A percentile compares a stretch with the other conserved stretches of the same genome.
Conservation (phyloP, 2,888 invertebrate genomes). For the Rhodophaea formosa region DNA sequence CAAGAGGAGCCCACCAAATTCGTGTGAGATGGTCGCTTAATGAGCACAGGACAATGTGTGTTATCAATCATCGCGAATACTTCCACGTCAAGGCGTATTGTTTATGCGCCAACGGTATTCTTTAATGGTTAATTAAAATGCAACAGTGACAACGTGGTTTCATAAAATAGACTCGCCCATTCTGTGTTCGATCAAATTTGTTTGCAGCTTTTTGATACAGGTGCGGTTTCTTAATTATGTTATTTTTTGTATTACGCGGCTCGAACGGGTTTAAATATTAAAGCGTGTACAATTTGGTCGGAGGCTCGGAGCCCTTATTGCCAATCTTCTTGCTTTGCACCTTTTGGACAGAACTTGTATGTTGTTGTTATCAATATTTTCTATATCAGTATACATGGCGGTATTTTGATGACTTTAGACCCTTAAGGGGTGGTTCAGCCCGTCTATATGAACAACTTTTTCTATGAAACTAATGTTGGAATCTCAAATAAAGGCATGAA, state of each 20-base stretch:
- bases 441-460: too few species aligned
- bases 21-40: conserved; percentile 18
- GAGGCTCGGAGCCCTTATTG: not conserved
- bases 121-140: conserved; percentile 13
- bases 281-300: not conserved
- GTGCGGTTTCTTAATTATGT: conserved; percentile 3
- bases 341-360: not conserved
- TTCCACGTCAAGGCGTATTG: conserved; percentile 23
- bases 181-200: conserved; percentile 10
- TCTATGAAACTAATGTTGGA: too few species aligned
- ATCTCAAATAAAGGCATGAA: too few species aligned
- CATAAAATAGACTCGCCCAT: conserved; percentile 11
- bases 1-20: conserved; percentile 18
- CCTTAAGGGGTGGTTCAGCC: too few species aligned
- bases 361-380: too few species aligned
- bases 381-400: too few species aligned
- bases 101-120: conserved; percentile 10
- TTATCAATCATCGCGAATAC: conserved; percentile 26
- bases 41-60: conserved; percentile 20
- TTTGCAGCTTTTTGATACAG: conserved; percentile 1
- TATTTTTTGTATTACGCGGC: not conserved
- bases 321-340: not conserved
- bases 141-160: conserved; percentile 7
- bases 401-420: too few species aligned
- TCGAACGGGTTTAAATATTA: not conserved